Percentiles rank a stretch among this genome's conserved stretches.
Evolutionary conservation across 2,888 invertebrate genomes (phyloP).

Genomic region (Scaptomyza cyrtandrae): DNA sequence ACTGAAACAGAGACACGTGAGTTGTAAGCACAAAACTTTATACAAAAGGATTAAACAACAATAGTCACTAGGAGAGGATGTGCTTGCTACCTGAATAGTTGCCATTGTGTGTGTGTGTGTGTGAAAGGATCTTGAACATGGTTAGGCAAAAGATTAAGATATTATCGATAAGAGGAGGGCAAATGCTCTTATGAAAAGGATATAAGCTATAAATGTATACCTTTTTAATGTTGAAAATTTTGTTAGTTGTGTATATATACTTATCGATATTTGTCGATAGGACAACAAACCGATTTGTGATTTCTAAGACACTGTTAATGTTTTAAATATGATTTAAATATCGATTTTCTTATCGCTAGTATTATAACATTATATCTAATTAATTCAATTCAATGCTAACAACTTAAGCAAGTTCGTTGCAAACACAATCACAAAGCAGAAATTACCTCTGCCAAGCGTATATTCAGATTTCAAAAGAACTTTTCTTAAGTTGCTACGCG

Average conservation of each 20-base stretch:
- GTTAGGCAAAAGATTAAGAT: conserved; percentile 70
- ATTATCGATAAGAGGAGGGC: conserved; percentile 58
- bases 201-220: background rate
- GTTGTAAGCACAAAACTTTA: conserved; percentile 77
- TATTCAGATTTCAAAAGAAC: background rate
- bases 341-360: too few relatives aligned
- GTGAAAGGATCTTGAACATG: conserved; percentile 33
- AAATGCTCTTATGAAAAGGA: conserved; percentile 16
- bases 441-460: conserved; percentile 19
- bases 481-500: conserved; percentile 34
- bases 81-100: conserved; percentile 56
- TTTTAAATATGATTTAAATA: too few relatives aligned
- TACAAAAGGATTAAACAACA: conserved; percentile 78
- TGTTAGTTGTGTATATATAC: background rate
- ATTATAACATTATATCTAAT: too few relatives aligned
- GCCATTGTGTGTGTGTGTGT: conserved; percentile 21
- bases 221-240: background rate
- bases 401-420: background rate
- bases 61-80: conserved; percentile 57
- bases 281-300: too few relatives aligned
- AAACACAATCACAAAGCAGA: background rate
- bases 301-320: too few relatives aligned
- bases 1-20: conserved; percentile 41
- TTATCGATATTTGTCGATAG: too few relatives aligned
- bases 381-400: too few relatives aligned